Evolutionary conservation across 2,888 invertebrate genomes (phyloP).

Genomic region (Noctua fimbriata): DNA sequence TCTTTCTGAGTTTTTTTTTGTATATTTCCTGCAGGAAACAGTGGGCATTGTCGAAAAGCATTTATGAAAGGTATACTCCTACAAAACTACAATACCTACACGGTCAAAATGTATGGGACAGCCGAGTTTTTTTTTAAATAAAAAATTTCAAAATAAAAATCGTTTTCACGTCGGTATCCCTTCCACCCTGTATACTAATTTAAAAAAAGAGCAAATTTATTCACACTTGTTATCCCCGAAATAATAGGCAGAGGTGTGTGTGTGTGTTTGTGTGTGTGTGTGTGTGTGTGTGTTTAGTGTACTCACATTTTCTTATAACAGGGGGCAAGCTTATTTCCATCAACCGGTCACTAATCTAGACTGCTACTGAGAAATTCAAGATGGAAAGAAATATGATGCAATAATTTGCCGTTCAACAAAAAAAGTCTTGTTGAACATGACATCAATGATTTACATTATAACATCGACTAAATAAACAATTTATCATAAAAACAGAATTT

Average conservation of each 20-base stretch:
- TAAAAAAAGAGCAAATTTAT: neutral
- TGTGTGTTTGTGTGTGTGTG: too few relatives aligned
- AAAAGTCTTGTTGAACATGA: slow-evolving; percentile 18
- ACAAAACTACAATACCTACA: too few relatives aligned
- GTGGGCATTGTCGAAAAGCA: too few relatives aligned
- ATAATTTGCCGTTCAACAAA: neutral
- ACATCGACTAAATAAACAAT: slow-evolving; percentile 21
- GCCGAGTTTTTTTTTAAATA: too few relatives aligned
- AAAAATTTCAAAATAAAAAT: too few relatives aligned
- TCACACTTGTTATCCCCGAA: neutral
- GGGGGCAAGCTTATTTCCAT: neutral
- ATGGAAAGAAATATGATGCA: neutral
- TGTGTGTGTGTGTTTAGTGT: too few relatives aligned
- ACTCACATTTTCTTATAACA: neutral
- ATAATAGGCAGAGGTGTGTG: neutral
- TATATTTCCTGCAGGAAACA: neutral
- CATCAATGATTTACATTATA: slow-evolving; percentile 28
- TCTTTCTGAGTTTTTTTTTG: neutral
- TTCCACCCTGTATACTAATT: too few relatives aligned
- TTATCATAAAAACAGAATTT: slow-evolving; percentile 38
- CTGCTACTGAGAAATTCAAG: neutral
- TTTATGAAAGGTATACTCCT: neutral
- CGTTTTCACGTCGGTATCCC: too few relatives aligned
- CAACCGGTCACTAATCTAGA: neutral
- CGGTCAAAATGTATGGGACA: too few relatives aligned